phyloP scores from a whole-genome alignment of 2,888 invertebrate genomes.

The Andrena praecox region DNA sequence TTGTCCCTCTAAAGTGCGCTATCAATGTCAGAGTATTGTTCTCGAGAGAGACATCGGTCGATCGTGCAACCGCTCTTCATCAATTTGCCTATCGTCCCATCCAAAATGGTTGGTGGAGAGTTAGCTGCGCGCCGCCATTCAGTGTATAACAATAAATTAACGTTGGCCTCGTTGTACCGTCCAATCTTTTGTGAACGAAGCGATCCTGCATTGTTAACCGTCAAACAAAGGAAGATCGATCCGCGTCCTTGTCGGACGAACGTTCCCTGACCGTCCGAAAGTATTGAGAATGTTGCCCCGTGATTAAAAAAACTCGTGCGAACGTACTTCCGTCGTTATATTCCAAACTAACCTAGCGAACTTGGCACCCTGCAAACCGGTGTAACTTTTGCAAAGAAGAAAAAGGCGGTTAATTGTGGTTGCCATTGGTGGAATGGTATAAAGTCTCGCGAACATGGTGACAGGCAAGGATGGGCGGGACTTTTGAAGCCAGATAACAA shows the following conservation, averaged over 20 bases:
- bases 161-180: constrained; percentile 59
- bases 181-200: constrained; percentile 69
- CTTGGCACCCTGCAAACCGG: neutral
- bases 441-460: constrained; percentile 39
- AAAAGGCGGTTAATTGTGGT: neutral
- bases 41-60: constrained; percentile 37
- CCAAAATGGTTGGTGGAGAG: constrained; percentile 48
- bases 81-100: constrained; percentile 50
- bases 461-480: constrained; percentile 72
- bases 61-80: constrained; percentile 52
- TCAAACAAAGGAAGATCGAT: constrained; percentile 66
- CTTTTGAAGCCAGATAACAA: constrained; percentile 58
- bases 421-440: neutral
- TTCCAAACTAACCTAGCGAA: neutral
- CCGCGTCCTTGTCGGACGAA: constrained; percentile 56
- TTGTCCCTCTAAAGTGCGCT: constrained; percentile 35
- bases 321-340: neutral
- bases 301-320: constrained; percentile 9
- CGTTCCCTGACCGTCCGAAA: constrained; percentile 42
- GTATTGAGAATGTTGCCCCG: constrained; percentile 51
- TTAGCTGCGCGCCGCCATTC: constrained; percentile 53
- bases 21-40: constrained; percentile 52
- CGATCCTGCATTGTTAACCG: constrained; percentile 69
- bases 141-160: constrained; percentile 71
- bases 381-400: neutral